These are phyloP conservation scores for Drosophila robusta DNA, from an alignment of 2,888 invertebrate genomes.

Conservation along the genomic window DNA sequence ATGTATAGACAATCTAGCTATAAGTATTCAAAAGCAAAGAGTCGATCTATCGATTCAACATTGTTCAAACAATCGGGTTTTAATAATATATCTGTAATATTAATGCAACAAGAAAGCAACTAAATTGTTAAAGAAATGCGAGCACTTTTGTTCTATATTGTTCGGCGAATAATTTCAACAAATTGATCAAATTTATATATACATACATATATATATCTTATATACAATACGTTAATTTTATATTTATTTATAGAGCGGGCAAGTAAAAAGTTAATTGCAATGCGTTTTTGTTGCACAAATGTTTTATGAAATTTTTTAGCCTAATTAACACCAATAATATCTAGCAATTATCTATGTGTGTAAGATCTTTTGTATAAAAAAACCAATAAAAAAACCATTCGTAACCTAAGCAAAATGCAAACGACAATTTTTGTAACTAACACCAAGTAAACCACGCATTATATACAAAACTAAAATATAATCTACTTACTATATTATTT, in stretches of 20 bases:
- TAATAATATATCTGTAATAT: constrained; percentile 49
- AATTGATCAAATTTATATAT: constrained; percentile 70
- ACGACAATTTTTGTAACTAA: constrained; percentile 76
- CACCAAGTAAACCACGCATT: constrained; percentile 74
- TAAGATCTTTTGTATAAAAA: constrained; percentile 67
- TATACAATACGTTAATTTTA: constrained; percentile 63
- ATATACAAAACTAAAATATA: constrained; percentile 51
- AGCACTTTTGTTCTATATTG: constrained; percentile 58
- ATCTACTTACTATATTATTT: constrained; percentile 74
- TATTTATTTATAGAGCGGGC: constrained; percentile 67
- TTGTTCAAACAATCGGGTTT: constrained; percentile 76
- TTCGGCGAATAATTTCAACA: constrained; percentile 67
- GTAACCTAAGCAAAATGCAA: constrained; percentile 48
- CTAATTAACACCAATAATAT: constrained; percentile 73
- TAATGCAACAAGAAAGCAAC: constrained; percentile 31
- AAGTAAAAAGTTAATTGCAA: constrained; percentile 64
- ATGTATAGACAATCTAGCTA: constrained; percentile 49
- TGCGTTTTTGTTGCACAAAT: constrained; percentile 81
- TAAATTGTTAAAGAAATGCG: constrained; percentile 54
- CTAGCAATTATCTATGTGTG: constrained; percentile 62
- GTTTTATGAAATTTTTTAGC: constrained; percentile 72
- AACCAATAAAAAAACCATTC: constrained; percentile 44
- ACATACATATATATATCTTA: constrained; percentile 50
- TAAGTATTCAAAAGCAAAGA: constrained; percentile 44
- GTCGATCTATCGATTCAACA: constrained; percentile 32